Base-by-base conservation (phyloP, 2,797 vertebrate species). In the Gymnopithys bicolor region DNA sequence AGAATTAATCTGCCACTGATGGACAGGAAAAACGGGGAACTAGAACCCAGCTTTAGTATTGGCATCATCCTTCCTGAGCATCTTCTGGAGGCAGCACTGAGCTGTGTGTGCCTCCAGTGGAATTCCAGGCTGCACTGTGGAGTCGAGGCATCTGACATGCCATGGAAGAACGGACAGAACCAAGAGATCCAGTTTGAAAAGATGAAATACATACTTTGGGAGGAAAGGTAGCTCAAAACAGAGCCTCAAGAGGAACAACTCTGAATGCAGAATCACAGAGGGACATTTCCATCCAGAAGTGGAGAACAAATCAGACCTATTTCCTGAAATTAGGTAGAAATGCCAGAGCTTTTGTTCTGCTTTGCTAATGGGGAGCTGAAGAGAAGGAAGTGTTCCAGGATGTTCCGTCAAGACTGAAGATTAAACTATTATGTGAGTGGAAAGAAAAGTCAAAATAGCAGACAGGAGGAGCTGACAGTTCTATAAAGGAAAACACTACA, bases 381-480 rank as follows among this genome's bases (percentile, higher is more conserved):
- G 59, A 91, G 63, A 84, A 86, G 66, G 64, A 88, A 92, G 43
- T 1, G 11, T 53, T 79, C 74, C 64, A 24, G 60, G 73, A 84
- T 56, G 18, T 39, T 85, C 70, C 82, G 59, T 81, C 62, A 93
- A 73, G 79, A 84, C 37, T 52, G 45, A 87, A 64, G 64, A 70
- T 79, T 74, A 86, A 84, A 88, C 27, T 55, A 43, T 52, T 73
- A 81, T 3, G 15, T 49, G 45, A 87, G 53, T 45, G n/a, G 76
- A 90, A 93, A 89, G 56, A 82, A 84, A 94, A 94, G 67, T 46
- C 74, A 93, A 88, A 93, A 88, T 14, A 91, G 76, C 41, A 84
- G 41, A 55, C 16, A 49, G 59, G 13, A 92, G 37, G 32, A 91
- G 33, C 48, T 67, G 60, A 81, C 28, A 53, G 37, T 49, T 86